Percentiles rank a stretch among this genome's conserved stretches.
Evolutionary conservation across 2,113 vertebrate species (phyloP).

Genomic region (Patagioenas fasciata): DNA sequence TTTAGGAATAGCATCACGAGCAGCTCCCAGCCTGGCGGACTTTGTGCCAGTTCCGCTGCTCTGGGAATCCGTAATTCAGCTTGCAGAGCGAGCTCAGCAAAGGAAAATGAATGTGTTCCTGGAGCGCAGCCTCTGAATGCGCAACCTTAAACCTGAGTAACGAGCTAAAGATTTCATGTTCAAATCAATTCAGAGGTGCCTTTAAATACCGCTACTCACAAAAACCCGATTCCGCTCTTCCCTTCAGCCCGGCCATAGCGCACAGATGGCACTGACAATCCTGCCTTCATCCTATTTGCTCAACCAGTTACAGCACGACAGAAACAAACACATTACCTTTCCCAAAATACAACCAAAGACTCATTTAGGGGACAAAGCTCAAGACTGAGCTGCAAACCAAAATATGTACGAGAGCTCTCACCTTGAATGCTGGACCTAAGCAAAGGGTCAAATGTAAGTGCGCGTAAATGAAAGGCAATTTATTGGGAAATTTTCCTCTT

Average conservation of each 20-base stretch:
- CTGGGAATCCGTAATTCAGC: slow-evolving; percentile 12
- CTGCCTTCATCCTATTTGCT: slow-evolving; percentile 3
- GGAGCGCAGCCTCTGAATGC: not conserved
- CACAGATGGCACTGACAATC: not conserved
- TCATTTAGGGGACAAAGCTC: not conserved
- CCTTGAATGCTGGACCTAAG: not conserved
- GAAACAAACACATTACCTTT: not conserved
- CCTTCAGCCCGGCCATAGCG: not conserved
- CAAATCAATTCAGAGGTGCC: not conserved
- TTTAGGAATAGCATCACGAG: not conserved
- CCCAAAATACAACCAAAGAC: not conserved
- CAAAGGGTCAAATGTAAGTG: not conserved
- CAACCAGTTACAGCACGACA: not conserved
- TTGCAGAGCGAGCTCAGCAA: not conserved
- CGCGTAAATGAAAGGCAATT: not conserved
- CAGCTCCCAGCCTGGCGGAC: not conserved
- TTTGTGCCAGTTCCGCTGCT: slow-evolving; percentile 11
- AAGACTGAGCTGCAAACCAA: not conserved
- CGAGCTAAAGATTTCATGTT: not conserved
- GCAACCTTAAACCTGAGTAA: not conserved
- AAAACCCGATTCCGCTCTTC: not conserved
- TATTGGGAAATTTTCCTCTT: not conserved
- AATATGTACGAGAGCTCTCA: not conserved
- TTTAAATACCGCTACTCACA: not conserved
- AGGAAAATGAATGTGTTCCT: not conserved